phyloP scores from a whole-genome alignment of 2,888 invertebrate genomes.

The Aporophyla nigra region DNA sequence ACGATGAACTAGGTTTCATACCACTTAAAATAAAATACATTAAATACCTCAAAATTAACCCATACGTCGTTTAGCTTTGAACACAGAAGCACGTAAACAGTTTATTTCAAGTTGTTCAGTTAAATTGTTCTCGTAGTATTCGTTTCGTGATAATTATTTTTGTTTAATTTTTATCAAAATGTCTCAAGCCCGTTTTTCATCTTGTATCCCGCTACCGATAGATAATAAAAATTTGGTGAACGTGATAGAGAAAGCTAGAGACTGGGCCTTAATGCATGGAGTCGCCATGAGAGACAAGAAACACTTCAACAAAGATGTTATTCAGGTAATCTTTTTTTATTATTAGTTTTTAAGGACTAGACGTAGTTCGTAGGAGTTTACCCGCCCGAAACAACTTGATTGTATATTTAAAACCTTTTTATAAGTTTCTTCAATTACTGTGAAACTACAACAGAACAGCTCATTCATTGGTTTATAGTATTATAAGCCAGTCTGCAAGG shows the following conservation, averaged over 20 bases:
- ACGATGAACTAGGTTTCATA: constrained; percentile 15
- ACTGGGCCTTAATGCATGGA: constrained; percentile 96
- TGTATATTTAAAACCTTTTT: background rate
- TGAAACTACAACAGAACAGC: background rate
- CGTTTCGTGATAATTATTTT: background rate
- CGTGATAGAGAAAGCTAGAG: constrained; percentile 94
- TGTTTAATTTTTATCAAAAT: constrained; percentile 70
- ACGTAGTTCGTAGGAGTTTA: too few relatives aligned
- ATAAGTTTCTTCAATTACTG: background rate
- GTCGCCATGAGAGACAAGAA: constrained; percentile 94
- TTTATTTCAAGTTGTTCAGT: background rate
- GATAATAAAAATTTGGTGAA: constrained; percentile 92
- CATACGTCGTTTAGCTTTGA: constrained; percentile 33
- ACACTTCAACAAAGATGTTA: constrained; percentile 92
- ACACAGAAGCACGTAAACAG: constrained; percentile 12
- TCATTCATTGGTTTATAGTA: background rate
- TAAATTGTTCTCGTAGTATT: constrained; percentile 8
- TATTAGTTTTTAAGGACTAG: background rate
- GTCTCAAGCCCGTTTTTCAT: constrained; percentile 88
- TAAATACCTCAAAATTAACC: constrained; percentile 41
- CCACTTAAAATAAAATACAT: constrained; percentile 37
- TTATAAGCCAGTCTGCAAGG: background rate
- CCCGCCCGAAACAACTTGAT: background rate
- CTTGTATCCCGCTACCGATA: constrained; percentile 93
- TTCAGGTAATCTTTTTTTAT: constrained; percentile 84